phyloP scores from a whole-genome alignment of 1,140 invertebrate genomes.

The Helicorthomorpha holstii region DNA sequence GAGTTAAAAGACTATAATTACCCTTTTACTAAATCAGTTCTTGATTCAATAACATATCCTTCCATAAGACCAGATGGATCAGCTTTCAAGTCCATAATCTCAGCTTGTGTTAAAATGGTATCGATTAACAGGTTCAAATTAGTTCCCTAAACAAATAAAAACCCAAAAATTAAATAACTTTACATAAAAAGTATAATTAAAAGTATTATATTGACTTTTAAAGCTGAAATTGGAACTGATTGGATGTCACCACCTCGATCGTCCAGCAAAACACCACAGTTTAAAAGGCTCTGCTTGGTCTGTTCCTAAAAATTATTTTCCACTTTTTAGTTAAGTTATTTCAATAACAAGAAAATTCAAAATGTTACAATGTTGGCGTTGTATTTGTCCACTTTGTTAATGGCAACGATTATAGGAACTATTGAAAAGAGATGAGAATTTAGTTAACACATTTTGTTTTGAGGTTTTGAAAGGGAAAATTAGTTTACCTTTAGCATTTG shows the following conservation, averaged over 20 bases:
- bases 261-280: slow-evolving; percentile 68
- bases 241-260: slow-evolving; percentile 83
- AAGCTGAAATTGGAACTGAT: slow-evolving; percentile 76
- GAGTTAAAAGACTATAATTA: slow-evolving; percentile 25
- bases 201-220: slow-evolving; percentile 27
- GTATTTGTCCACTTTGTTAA: slow-evolving; percentile 96
- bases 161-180: background rate
- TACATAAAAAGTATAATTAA: background rate
- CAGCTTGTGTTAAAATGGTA: slow-evolving; percentile 61
- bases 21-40: slow-evolving; percentile 49
- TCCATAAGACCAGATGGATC: slow-evolving; percentile 70
- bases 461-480: slow-evolving; percentile 3
- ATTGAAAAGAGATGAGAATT: slow-evolving; percentile 23
- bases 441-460: background rate
- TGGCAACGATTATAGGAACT: slow-evolving; percentile 94
- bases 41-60: slow-evolving; percentile 77
- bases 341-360: background rate
- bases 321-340: background rate
- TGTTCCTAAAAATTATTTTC: slow-evolving; percentile 37
- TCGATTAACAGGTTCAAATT: slow-evolving; percentile 70
- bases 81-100: slow-evolving; percentile 66
- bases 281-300: slow-evolving; percentile 50
- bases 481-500: slow-evolving; percentile 31
- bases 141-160: slow-evolving; percentile 34
- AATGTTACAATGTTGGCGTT: slow-evolving; percentile 47